A percentile compares a stretch with the other conserved stretches of the same genome.
Evolutionary conservation across 2,113 vertebrate genomes (phyloP).

Genomic region (Aramus guarauna): DNA sequence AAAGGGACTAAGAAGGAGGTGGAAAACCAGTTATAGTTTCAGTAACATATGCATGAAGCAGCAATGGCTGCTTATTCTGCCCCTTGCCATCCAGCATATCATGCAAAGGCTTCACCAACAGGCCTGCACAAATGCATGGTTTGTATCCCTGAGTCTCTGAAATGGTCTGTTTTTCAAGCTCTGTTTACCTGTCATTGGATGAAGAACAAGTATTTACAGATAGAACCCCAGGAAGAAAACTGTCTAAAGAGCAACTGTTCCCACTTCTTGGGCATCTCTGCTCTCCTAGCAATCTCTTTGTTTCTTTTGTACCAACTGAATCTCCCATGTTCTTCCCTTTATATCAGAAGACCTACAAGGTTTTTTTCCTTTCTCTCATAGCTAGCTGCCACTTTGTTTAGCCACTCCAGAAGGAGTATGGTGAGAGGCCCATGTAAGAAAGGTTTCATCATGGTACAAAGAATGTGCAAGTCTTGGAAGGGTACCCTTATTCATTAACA

Average conservation of each 20-base stretch:
- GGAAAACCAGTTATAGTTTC: not conserved
- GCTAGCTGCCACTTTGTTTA: not conserved
- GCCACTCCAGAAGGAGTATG: not conserved
- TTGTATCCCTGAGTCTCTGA: not conserved
- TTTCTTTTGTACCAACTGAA: not conserved
- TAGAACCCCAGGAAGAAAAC: not conserved
- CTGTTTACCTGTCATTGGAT: not conserved
- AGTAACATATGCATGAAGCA: not conserved
- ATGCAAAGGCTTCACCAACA: not conserved
- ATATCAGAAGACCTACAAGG: not conserved
- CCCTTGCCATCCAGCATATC: not conserved
- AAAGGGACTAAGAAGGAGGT: not conserved
- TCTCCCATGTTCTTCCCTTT: not conserved
- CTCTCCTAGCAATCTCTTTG: not conserved
- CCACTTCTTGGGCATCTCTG: not conserved
- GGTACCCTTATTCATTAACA: not conserved
- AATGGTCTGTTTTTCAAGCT: not conserved
- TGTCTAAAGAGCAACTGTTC: not conserved
- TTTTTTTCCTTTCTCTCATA: not conserved
- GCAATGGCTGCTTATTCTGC: not conserved
- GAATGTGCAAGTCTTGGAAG: not conserved
- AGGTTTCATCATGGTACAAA: not conserved
- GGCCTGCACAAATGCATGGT: fast-evolving
- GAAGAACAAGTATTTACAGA: not conserved
- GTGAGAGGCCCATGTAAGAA: not conserved